These are phyloP conservation scores for Lophotriccus pileatus DNA, from an alignment of 2,797 vertebrate species.

Conservation along the genomic window DNA sequence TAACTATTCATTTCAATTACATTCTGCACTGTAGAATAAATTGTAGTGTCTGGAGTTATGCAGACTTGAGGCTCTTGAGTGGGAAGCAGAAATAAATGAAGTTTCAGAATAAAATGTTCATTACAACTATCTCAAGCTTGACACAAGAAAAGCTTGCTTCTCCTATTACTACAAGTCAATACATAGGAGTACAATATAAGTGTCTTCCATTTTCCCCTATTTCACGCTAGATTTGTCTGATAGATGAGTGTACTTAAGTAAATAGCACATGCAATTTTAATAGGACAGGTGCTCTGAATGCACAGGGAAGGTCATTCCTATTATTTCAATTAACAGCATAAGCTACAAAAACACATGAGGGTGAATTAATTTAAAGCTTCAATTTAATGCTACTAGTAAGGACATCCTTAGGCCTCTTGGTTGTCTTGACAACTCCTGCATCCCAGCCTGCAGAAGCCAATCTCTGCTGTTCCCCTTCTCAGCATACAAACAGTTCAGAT, in stretches of 20 bases:
- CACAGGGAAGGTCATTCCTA: constrained; percentile 76
- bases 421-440: constrained; percentile 83
- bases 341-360: constrained; percentile 76
- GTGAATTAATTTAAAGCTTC: constrained; percentile 80
- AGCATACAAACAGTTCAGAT: constrained; percentile 71
- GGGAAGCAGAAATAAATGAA: constrained; percentile 53
- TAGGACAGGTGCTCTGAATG: constrained; percentile 76
- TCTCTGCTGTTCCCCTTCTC: constrained; percentile 72
- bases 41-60: constrained; percentile 4
- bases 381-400: constrained; percentile 76
- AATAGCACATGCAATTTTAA: constrained; percentile 74
- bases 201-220: constrained; percentile 73
- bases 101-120: constrained; percentile 57
- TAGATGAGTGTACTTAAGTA: constrained; percentile 77
- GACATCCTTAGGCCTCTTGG: constrained; percentile 76
- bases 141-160: constrained; percentile 58
- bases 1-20: background rate
- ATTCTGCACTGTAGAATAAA: background rate
- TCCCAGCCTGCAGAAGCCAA: constrained; percentile 71
- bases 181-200: constrained; percentile 54
- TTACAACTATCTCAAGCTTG: constrained; percentile 46
- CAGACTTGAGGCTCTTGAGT: constrained; percentile 2
- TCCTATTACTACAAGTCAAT: constrained; percentile 57
- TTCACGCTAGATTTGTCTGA: constrained; percentile 77
- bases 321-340: constrained; percentile 82